Conservation (phyloP, 1,140 invertebrate genomes). For the Chironomus striatipennis region DNA sequence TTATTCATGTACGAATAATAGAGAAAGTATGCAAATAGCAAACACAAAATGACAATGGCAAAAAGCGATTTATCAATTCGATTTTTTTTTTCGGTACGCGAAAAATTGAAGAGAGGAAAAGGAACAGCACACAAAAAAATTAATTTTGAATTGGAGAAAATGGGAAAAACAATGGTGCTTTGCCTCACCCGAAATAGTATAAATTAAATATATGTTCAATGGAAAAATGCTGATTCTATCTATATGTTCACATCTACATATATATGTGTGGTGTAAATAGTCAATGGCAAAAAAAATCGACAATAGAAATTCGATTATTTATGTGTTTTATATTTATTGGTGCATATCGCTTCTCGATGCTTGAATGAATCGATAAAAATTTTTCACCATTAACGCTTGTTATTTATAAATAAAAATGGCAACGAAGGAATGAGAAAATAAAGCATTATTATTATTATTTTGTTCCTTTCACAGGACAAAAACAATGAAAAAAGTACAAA, state of each 20-base stretch:
- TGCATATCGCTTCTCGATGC: constrained; percentile 2
- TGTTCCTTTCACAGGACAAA: background rate
- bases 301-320: constrained; percentile 14
- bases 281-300: background rate
- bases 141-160: background rate
- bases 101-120: background rate
- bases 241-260: background rate
- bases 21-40: background rate
- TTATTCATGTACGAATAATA: no score
- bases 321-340: constrained; percentile 14
- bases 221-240: background rate
- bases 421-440: background rate
- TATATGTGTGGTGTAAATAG: constrained; percentile 8
- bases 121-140: no score
- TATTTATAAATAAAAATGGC: constrained; percentile 5
- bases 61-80: constrained; percentile 14
- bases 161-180: background rate
- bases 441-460: no score
- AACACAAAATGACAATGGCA: constrained; percentile 1
- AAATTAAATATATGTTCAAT: background rate
- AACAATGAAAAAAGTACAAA: background rate
- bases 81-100: no score
- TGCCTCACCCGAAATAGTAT: background rate
- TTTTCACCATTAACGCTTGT: constrained; percentile 7
- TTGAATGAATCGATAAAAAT: background rate